Percentiles rank a stretch among this genome's conserved stretches.
Evolutionary conservation across 2,113 vertebrate species (phyloP).

Genomic region (Myrmecobius fasciatus): DNA sequence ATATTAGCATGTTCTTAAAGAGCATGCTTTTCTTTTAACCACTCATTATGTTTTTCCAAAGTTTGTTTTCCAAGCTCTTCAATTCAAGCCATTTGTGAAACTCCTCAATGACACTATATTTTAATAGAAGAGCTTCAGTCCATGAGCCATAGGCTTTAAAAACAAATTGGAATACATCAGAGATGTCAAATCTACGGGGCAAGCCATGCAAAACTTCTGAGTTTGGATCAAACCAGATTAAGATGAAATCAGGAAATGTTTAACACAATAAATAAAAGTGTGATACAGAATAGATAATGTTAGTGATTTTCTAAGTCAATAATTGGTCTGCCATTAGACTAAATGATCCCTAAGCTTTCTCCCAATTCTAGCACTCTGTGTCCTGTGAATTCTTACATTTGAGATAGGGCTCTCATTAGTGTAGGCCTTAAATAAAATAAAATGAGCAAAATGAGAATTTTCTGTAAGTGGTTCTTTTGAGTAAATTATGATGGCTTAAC

Average conservation of each 20-base stretch:
- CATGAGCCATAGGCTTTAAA: too few relatives aligned
- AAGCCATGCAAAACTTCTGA: background rate
- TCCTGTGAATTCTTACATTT: background rate
- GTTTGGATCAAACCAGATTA: background rate
- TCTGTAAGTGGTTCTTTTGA: too few relatives aligned
- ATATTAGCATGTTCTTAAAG: background rate
- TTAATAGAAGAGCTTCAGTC: background rate
- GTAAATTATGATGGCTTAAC: too few relatives aligned
- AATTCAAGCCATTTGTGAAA: background rate
- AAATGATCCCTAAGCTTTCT: background rate
- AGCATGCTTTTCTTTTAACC: background rate
- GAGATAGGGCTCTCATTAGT: background rate
- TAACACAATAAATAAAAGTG: background rate
- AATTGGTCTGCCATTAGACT: background rate
- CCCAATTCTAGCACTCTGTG: background rate
- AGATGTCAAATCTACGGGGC: background rate
- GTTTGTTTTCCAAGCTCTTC: background rate
- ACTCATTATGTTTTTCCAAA: background rate
- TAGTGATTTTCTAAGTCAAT: background rate
- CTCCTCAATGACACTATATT: background rate
- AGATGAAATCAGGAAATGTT: background rate
- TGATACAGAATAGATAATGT: background rate
- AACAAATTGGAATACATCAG: background rate
- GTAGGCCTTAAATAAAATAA: background rate
- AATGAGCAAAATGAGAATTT: too few relatives aligned